phyloP scores from a whole-genome alignment of 2,113 vertebrate species.

The Amphiprion percula region DNA sequence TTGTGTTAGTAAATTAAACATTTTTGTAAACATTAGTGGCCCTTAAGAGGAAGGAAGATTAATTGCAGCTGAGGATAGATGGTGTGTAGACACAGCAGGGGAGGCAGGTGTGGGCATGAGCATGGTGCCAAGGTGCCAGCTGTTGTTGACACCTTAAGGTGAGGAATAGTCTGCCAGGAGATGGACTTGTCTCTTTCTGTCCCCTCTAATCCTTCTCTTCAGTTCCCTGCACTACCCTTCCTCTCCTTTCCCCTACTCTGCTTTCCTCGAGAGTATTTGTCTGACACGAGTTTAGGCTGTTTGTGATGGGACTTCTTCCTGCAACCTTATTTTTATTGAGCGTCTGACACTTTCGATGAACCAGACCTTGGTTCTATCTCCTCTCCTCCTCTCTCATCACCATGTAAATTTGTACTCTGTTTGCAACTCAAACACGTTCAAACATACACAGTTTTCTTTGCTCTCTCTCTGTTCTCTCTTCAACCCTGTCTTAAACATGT shows the following conservation, averaged over 20 bases:
- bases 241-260: neutral
- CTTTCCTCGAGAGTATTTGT: slow-evolving; percentile 50
- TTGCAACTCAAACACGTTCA: neutral
- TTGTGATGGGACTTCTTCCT: slow-evolving; percentile 53
- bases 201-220: slow-evolving; percentile 54
- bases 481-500: slow-evolving; percentile 20
- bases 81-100: slow-evolving; percentile 21
- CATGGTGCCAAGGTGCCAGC: slow-evolving; percentile 61
- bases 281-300: slow-evolving; percentile 55
- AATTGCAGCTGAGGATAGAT: slow-evolving; percentile 29
- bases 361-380: slow-evolving; percentile 22
- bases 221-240: neutral
- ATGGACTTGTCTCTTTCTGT: slow-evolving; percentile 66
- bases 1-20: neutral
- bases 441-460: neutral
- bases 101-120: slow-evolving; percentile 61
- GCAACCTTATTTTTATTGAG: slow-evolving; percentile 69
- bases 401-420: slow-evolving; percentile 15
- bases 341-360: slow-evolving; percentile 66
- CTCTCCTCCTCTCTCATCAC: slow-evolving; percentile 45
- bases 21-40: neutral
- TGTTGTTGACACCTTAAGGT: slow-evolving; percentile 72
- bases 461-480: neutral
- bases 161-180: slow-evolving; percentile 59
- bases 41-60: slow-evolving; percentile 7